These are phyloP conservation scores for Scomber scombrus DNA, from an alignment of 2,113 vertebrate genomes.

Conservation along the genomic window DNA sequence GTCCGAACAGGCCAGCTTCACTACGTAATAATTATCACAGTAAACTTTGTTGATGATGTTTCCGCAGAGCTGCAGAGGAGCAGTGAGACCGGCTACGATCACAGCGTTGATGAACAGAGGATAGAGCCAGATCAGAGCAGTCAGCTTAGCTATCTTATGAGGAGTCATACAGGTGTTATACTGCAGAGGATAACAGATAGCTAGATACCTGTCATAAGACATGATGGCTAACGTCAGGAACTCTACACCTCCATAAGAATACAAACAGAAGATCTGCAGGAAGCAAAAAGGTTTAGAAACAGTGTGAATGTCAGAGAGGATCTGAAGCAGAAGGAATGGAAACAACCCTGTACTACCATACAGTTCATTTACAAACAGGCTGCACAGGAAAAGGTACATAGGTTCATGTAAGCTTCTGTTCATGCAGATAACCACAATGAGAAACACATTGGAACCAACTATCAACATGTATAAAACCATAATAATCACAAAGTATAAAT, in stretches of 20 bases:
- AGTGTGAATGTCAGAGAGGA: too few relatives aligned
- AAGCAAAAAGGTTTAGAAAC: too few relatives aligned
- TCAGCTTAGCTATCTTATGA: neutral
- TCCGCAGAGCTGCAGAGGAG: slow-evolving; percentile 59
- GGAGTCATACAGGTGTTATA: slow-evolving; percentile 20
- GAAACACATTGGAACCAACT: neutral
- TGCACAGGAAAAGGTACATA: too few relatives aligned
- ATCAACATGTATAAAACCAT: slow-evolving; percentile 18
- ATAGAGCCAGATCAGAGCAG: slow-evolving; percentile 51
- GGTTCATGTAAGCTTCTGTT: too few relatives aligned
- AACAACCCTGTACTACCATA: too few relatives aligned
- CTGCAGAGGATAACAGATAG: slow-evolving; percentile 50
- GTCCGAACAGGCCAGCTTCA: slow-evolving; percentile 74
- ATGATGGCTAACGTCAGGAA: slow-evolving; percentile 27
- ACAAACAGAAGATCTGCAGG: slow-evolving; percentile 30
- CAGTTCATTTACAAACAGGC: too few relatives aligned
- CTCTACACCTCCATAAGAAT: neutral
- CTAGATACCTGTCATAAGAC: slow-evolving; percentile 61
- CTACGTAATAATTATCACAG: slow-evolving; percentile 66
- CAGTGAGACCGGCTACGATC: slow-evolving; percentile 28
- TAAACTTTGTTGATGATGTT: slow-evolving; percentile 15
- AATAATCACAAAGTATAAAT: neutral
- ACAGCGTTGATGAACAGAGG: neutral
- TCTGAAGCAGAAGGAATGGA: too few relatives aligned
- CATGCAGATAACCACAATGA: slow-evolving; percentile 63